Percentiles rank a stretch among this genome's conserved stretches.
Conservation (phyloP, 1,140 invertebrate species). For the Ectropis grisescens region DNA sequence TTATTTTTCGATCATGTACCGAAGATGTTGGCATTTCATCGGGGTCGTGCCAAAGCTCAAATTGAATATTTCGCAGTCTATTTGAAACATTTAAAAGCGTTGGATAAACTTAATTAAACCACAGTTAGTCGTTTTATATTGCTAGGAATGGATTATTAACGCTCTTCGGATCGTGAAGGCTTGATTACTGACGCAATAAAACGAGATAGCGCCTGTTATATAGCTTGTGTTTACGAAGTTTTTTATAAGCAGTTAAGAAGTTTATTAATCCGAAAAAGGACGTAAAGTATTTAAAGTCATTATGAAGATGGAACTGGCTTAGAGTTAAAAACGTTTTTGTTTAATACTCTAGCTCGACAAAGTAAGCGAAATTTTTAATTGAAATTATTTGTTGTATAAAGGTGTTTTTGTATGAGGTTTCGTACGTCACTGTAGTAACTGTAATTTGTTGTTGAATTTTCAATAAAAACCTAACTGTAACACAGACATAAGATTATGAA, state of each 20-base stretch:
- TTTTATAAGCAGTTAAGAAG: conserved; percentile 25
- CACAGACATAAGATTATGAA: no score
- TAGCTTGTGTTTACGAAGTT: conserved; percentile 22
- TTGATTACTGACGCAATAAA: conserved; percentile 26
- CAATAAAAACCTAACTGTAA: no score
- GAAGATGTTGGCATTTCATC: conserved; percentile 35
- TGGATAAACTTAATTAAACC: no score
- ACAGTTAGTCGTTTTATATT: conserved; percentile 6
- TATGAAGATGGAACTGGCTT: no score
- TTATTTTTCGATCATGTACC: conserved; percentile 45
- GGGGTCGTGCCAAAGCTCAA: conserved; percentile 25
- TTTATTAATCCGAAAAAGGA: conserved; percentile 22
- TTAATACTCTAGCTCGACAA: no score
- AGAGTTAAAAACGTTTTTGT: no score
- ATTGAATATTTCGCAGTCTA: conserved; percentile 20
- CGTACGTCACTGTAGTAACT: no score
- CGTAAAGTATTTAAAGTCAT: conserved; percentile 19
- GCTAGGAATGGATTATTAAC: conserved; percentile 21
- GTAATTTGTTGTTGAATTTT: no score
- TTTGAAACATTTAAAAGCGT: no score
- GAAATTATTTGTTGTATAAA: no score
- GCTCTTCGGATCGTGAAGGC: conserved; percentile 17
- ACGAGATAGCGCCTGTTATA: conserved; percentile 23
- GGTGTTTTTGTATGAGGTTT: no score
- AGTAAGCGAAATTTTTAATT: no score